Evolutionary conservation across 2,888 invertebrate species (phyloP).

Genomic region (Nebria brevicollis): DNA sequence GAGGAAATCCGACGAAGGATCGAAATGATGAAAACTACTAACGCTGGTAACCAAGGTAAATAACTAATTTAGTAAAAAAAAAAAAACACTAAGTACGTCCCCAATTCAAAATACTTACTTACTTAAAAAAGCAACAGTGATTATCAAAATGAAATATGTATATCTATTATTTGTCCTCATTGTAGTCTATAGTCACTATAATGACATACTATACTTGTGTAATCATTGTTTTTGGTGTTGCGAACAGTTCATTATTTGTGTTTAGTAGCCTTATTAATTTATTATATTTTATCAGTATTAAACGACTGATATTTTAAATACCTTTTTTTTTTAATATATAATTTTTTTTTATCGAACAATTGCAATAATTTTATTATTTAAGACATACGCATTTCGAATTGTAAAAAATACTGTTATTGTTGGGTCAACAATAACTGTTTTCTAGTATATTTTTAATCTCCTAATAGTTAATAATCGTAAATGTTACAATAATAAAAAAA

Average conservation of each 20-base stretch:
- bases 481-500: conserved; percentile 20
- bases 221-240: neutral
- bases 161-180: neutral
- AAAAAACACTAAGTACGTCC: no score
- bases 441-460: conserved; percentile 41
- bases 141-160: no score
- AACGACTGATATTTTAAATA: neutral
- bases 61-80: neutral
- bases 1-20: conserved; percentile 20
- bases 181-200: neutral
- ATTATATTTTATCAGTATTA: neutral
- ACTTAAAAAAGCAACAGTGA: no score
- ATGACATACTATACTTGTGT: neutral
- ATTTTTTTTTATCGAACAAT: neutral
- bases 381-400: neutral
- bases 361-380: neutral
- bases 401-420: conserved; percentile 1
- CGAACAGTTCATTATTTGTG: neutral
- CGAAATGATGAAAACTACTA: conserved; percentile 21
- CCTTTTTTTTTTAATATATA: neutral
- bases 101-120: no score
- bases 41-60: neutral
- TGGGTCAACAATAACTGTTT: neutral
- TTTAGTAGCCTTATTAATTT: neutral
- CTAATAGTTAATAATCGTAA: conserved; percentile 29